Conservation (phyloP, 2,113 vertebrate species). For the Poecile atricapillus region DNA sequence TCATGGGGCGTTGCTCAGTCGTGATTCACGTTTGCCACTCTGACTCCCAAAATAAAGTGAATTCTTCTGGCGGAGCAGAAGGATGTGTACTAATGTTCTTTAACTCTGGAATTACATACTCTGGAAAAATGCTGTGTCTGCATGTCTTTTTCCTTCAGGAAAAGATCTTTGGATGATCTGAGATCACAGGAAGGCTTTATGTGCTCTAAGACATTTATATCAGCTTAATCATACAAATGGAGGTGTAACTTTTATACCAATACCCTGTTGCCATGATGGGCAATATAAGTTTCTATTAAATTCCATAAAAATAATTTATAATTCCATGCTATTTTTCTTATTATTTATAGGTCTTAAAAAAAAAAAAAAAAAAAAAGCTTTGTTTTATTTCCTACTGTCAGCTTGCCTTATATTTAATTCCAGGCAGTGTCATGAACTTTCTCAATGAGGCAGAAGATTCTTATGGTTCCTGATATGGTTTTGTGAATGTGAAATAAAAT, state of each 20-base stretch:
- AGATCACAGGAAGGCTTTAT: neutral
- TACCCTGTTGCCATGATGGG: accelerated
- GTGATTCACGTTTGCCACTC: neutral
- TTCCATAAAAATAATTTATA: neutral
- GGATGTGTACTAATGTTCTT: neutral
- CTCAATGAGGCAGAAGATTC: neutral
- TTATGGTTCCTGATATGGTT: neutral
- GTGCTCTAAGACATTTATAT: neutral
- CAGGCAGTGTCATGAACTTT: neutral
- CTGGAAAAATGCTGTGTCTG: neutral
- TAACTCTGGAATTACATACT: neutral
- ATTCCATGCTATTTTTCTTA: neutral
- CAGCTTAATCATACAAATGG: neutral
- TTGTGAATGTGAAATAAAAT: neutral
- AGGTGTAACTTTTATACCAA: neutral
- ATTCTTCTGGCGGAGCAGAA: neutral
- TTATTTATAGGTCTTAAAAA: neutral
- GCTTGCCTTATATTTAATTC: neutral
- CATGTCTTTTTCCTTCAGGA: neutral
- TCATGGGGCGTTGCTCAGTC: accelerated
- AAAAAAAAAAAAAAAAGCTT: no score
- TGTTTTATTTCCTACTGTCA: neutral
- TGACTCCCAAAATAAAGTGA: neutral
- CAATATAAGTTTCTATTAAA: neutral
- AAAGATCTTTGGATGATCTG: neutral